A percentile compares a stretch with the other conserved stretches of the same genome.
Evolutionary conservation across 2,888 invertebrate species (phyloP).

Genomic region (Drosophila buzzatii): DNA sequence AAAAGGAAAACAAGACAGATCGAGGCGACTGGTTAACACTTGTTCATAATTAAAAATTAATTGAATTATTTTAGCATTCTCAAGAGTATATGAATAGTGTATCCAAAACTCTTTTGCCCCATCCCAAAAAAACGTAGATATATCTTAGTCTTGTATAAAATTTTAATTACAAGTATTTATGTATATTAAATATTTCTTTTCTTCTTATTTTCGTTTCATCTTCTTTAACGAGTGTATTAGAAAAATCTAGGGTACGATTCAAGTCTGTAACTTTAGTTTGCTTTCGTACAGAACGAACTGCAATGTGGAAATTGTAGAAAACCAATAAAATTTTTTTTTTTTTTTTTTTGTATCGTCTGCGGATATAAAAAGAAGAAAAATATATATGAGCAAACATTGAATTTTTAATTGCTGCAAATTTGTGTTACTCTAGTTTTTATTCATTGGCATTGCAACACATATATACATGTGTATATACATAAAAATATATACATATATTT

Average conservation of each 20-base stretch:
- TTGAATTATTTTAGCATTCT: accelerated
- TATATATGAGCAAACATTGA: constrained; percentile 65
- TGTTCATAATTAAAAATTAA: background rate
- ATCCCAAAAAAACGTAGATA: no score
- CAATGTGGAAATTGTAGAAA: background rate
- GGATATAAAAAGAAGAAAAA: background rate
- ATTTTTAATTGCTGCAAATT: constrained; percentile 75
- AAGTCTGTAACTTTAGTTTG: background rate
- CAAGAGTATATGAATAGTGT: no score
- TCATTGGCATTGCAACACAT: constrained; percentile 24
- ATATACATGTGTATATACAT: background rate
- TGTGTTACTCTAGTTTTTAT: constrained; percentile 65
- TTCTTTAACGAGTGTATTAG: no score
- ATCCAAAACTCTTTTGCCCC: no score
- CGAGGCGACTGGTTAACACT: background rate
- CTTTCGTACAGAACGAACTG: background rate
- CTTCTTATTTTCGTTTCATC: no score
- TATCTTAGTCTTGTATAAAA: no score
- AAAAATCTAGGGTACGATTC: no score
- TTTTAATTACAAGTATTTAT: no score
- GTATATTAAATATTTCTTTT: no score
- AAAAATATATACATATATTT: background rate
- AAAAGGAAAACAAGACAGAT: background rate
- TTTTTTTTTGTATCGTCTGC: no score
- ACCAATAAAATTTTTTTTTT: background rate